Percentiles rank a stretch among this genome's conserved stretches.
These are phyloP conservation scores for Urophycis tenuis DNA, from an alignment of 2,797 vertebrate species.

Conservation along the genomic window DNA sequence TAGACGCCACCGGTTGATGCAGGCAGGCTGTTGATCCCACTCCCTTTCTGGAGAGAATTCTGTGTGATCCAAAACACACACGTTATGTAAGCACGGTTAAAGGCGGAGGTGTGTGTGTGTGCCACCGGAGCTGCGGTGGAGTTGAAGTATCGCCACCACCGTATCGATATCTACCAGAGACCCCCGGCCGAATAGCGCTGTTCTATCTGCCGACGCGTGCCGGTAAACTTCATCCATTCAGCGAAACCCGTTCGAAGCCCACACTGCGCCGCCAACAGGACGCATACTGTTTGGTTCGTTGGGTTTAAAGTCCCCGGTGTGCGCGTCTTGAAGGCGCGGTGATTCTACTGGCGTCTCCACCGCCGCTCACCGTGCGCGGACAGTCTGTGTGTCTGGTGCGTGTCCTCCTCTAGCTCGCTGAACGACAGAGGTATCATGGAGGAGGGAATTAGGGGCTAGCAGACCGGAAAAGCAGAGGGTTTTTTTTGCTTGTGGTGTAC, in stretches of 20 bases:
- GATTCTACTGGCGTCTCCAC: too few species aligned
- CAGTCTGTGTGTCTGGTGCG: background rate
- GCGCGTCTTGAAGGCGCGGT: too few species aligned
- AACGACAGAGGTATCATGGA: constrained; percentile 41
- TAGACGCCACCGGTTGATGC: background rate
- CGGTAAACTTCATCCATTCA: constrained; percentile 25
- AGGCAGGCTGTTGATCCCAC: background rate
- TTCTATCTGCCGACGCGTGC: constrained; percentile 42
- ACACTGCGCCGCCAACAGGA: constrained; percentile 9
- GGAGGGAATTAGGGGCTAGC: constrained; percentile 72
- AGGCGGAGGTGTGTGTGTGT: background rate
- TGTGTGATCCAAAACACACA: background rate
- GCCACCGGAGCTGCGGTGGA: constrained; percentile 20
- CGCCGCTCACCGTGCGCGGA: background rate
- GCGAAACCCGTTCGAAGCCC: background rate
- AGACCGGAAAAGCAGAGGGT: constrained; percentile 73
- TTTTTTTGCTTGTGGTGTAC: constrained; percentile 36
- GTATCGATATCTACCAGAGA: too few species aligned
- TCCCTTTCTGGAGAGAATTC: background rate
- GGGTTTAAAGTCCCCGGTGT: background rate
- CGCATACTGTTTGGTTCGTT: too few species aligned
- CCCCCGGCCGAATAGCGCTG: constrained; percentile 14
- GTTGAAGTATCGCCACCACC: too few species aligned
- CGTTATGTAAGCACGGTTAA: background rate
- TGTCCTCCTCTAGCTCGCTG: constrained; percentile 14